Evolutionary conservation across 2,888 invertebrate genomes (phyloP), one percentile per base, ranked within the genome.

Genomic region (Rugalucina vietnamica): DNA sequence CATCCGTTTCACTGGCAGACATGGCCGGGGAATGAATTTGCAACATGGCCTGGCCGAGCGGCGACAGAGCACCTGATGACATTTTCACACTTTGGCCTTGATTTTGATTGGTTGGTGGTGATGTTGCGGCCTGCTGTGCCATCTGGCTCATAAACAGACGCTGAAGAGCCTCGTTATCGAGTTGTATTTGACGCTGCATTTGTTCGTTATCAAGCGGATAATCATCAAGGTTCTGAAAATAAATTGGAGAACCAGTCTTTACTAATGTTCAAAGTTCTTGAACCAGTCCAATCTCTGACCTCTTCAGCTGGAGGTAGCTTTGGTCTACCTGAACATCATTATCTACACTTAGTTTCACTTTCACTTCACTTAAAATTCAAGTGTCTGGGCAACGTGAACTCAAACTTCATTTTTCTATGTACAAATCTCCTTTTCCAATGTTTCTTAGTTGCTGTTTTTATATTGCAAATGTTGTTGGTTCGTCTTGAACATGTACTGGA

Each of bases 101-200:
- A 39, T 73, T 69, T 36, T 74, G 80, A 74, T 70, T 71, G 12
- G 78, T 34, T 37, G 82, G 69, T 24, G 87, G 73, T 10, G 86
- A 79, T 29, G 70, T 69, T 65, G 65, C 32, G 21, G 29, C 34
- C 49, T 81, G 84, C 54, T 80, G 71, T 34, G 78, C 29, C 12
- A 79, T 69, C 72, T 74, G 86, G 37, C 75, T 82, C 57, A 81
- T 73, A 70, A 87, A 82, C 27, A 82, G 78, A 76, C 79, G 77
- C 84, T 82, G 85, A 71, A 79, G 69, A 75, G 82, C 88, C 36
- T 85, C 85, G n/a, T 71, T 79, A 80, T 87, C 90, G 70, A 89
- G 86, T 57, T 89, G 90, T 57, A 92, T 91, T 70, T 90, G 90
- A 37, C 90, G 88, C 77, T 91, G 89, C 69, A 91, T 86, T 12